phyloP scores from a whole-genome alignment of 1,140 invertebrate genomes.

The Epicauta chinensis region DNA sequence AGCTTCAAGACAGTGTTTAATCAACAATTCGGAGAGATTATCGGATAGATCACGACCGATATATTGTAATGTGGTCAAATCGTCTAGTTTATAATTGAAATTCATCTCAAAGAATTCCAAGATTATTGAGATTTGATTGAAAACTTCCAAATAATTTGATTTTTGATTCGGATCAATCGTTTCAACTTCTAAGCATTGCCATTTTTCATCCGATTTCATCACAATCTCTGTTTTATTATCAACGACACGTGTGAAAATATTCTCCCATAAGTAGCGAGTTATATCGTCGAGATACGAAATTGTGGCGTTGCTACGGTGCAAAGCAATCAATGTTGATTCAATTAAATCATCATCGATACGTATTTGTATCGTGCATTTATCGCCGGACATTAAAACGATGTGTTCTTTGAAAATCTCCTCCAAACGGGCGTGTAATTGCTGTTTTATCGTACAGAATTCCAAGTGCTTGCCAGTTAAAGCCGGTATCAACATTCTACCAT shows the following conservation, averaged over 20 bases:
- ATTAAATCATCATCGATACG: constrained; percentile 21
- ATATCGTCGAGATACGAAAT: constrained; percentile 39
- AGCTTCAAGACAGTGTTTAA: constrained; percentile 65
- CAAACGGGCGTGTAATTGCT: constrained; percentile 39
- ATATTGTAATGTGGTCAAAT: constrained; percentile 51
- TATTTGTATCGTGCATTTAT: constrained; percentile 23
- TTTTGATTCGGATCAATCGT: constrained; percentile 43
- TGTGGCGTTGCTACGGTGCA: constrained; percentile 13
- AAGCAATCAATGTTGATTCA: constrained; percentile 17
- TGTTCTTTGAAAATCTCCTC: constrained; percentile 45
- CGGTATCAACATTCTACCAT: constrained; percentile 49
- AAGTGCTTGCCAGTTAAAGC: constrained; percentile 42
- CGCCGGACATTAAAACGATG: constrained; percentile 38
- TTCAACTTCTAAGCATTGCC: constrained; percentile 44
- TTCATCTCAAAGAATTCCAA: constrained; percentile 54
- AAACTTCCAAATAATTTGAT: constrained; percentile 52
- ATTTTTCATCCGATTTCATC: constrained; percentile 40
- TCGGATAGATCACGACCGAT: constrained; percentile 56
- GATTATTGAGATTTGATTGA: constrained; percentile 53
- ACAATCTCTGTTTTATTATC: constrained; percentile 46
- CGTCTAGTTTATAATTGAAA: constrained; percentile 49
- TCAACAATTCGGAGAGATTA: constrained; percentile 59
- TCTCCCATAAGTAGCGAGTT: constrained; percentile 46
- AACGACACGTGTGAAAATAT: constrained; percentile 51
- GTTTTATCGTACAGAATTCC: constrained; percentile 41